Percentiles rank a stretch among this genome's conserved stretches.
These are phyloP conservation scores for Formica selysi DNA, from an alignment of 1,140 invertebrate species.

Conservation along the genomic window DNA sequence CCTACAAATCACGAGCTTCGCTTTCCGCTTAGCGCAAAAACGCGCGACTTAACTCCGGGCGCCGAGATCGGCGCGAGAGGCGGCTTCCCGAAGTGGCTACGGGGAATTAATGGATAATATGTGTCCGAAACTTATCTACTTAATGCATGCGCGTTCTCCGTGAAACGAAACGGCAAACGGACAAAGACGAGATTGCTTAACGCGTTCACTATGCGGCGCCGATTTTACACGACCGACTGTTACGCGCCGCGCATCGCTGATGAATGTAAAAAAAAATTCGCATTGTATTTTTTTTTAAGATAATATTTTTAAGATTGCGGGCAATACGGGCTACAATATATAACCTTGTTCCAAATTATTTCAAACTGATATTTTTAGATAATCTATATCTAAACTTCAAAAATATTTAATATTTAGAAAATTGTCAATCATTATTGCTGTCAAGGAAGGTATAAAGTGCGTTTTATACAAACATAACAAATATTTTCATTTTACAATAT, in stretches of 20 bases:
- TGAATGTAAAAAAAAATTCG: too few relatives aligned
- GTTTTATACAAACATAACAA: background rate
- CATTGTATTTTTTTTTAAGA: background rate
- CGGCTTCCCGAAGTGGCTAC: background rate
- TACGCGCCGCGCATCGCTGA: conserved; percentile 14
- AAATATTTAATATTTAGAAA: background rate
- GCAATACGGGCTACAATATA: background rate
- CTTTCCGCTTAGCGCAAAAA: conserved; percentile 73
- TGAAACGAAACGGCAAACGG: background rate
- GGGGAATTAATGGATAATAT: background rate
- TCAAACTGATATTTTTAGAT: background rate
- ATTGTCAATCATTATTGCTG: background rate
- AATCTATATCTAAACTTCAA: background rate
- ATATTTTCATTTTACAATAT: background rate
- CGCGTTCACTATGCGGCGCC: background rate
- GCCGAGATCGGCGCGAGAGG: background rate
- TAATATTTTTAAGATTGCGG: background rate
- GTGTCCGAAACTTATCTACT: background rate
- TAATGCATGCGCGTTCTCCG: background rate
- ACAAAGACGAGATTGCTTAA: conserved; percentile 22
- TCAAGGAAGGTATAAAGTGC: background rate
- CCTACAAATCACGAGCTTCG: conserved; percentile 81
- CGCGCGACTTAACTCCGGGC: conserved; percentile 64
- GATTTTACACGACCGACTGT: conserved; percentile 16
- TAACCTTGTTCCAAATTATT: background rate